Conservation (phyloP, 2,888 invertebrate species). For the Heteromyza rotundicornis region DNA sequence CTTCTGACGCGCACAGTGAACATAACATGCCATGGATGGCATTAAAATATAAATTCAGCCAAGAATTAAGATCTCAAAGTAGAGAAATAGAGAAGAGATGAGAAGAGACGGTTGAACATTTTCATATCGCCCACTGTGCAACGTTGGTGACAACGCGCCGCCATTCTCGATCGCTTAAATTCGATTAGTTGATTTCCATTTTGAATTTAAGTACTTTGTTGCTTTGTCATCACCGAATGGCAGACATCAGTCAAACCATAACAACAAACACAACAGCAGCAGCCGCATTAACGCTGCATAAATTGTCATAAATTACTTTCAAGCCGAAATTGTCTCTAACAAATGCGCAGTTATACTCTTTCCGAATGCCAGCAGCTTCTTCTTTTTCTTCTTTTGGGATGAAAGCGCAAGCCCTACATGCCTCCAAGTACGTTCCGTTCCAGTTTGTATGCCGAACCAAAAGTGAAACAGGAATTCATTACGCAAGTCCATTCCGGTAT, state of each 20-base stretch:
- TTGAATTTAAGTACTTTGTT: neutral
- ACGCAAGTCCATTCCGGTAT: neutral
- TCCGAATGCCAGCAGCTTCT: too few relatives aligned
- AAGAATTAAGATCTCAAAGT: too few relatives aligned
- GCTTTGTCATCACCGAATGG: neutral
- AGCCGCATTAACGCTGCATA: slow-evolving; percentile 57
- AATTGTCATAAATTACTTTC: slow-evolving; percentile 59
- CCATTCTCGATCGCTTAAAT: neutral
- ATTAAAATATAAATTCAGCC: too few relatives aligned
- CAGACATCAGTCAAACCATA: slow-evolving; percentile 8
- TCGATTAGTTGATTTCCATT: too few relatives aligned
- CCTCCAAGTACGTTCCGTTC: neutral
- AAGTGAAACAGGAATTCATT: neutral
- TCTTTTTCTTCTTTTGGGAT: too few relatives aligned
- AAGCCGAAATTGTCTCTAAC: slow-evolving; percentile 15
- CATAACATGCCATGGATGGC: too few relatives aligned
- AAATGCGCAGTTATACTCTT: slow-evolving; percentile 21
- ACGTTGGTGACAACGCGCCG: neutral
- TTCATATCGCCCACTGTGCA: neutral
- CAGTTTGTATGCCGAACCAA: neutral
- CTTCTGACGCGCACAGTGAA: too few relatives aligned
- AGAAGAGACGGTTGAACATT: neutral
- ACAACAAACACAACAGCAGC: slow-evolving; percentile 21
- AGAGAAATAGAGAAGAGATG: too few relatives aligned
- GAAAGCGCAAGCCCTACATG: neutral